Evolutionary conservation across 2,113 vertebrate genomes (phyloP).

Genomic region (Haliaeetus leucogaster): DNA sequence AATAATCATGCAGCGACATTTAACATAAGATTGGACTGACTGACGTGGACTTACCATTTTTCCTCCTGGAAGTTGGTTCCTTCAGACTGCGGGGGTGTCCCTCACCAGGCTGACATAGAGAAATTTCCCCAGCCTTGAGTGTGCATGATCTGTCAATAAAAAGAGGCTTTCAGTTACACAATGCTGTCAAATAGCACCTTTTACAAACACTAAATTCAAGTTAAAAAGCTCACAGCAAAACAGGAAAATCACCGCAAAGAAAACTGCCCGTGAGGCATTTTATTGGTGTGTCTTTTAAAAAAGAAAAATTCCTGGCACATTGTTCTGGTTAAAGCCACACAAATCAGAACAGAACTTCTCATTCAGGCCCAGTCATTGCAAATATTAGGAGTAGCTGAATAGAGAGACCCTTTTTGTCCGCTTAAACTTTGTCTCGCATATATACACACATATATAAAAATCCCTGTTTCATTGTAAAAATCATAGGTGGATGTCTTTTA

Average conservation of each 20-base stretch:
- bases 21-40: not conserved
- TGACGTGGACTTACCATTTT: not conserved
- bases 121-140: slow-evolving; percentile 5
- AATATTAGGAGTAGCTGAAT: not conserved
- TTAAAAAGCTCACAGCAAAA: slow-evolving; percentile 38
- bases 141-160: slow-evolving; percentile 12
- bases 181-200: slow-evolving; percentile 7
- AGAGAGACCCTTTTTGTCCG: not conserved
- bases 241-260: not conserved
- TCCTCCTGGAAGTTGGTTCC: not conserved
- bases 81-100: not conserved
- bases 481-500: not conserved
- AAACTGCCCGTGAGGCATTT: not conserved
- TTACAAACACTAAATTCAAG: slow-evolving; percentile 26
- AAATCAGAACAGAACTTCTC: not conserved
- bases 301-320: not conserved
- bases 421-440: not conserved
- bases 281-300: not conserved
- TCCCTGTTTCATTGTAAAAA: not conserved
- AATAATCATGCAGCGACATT: not conserved
- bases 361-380: not conserved
- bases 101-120: not conserved
- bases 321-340: not conserved
- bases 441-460: not conserved
- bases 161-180: slow-evolving; percentile 19